Conservation (phyloP, 2,113 vertebrate species). For the Corapipo altera region DNA sequence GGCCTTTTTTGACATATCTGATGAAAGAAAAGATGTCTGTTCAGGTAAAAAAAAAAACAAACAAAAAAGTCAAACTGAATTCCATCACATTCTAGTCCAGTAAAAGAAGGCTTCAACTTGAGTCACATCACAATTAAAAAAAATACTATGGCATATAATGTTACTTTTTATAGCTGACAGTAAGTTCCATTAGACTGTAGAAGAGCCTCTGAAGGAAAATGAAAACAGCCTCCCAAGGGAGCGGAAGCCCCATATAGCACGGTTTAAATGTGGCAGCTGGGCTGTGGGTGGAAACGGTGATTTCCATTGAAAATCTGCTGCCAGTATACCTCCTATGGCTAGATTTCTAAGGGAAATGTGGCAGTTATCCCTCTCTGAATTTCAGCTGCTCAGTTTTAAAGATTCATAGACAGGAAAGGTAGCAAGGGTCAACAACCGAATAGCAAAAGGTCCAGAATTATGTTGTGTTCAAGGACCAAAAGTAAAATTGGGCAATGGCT, state of each 20-base stretch:
- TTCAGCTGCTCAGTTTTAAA: slow-evolving; percentile 12
- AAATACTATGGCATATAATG: slow-evolving; percentile 14
- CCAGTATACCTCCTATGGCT: slow-evolving; percentile 25
- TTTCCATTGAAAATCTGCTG: slow-evolving; percentile 54
- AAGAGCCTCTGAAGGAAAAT: slow-evolving; percentile 31
- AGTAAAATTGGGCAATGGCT: background rate
- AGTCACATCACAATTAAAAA: background rate
- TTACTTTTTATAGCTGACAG: slow-evolving; percentile 45
- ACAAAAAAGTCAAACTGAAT: background rate
- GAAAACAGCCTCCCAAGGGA: slow-evolving; percentile 45
- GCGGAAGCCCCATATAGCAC: slow-evolving; percentile 55
- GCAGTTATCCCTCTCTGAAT: background rate
- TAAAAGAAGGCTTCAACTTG: background rate
- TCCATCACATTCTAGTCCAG: background rate
- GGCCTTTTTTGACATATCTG: background rate
- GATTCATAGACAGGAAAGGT: background rate
- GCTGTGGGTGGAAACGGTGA: slow-evolving; percentile 44
- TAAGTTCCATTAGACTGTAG: slow-evolving; percentile 38
- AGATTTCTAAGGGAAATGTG: background rate
- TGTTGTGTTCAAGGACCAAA: background rate
- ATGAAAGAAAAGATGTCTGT: background rate
- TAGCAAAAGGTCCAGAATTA: background rate
- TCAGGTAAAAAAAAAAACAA: background rate
- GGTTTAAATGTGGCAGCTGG: slow-evolving; percentile 54
- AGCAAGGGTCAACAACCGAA: background rate